Evolutionary conservation across 2,888 invertebrate genomes (phyloP), one percentile per base, ranked within the genome.

Genomic region (Cataglyphis rosenhaueri): DNA sequence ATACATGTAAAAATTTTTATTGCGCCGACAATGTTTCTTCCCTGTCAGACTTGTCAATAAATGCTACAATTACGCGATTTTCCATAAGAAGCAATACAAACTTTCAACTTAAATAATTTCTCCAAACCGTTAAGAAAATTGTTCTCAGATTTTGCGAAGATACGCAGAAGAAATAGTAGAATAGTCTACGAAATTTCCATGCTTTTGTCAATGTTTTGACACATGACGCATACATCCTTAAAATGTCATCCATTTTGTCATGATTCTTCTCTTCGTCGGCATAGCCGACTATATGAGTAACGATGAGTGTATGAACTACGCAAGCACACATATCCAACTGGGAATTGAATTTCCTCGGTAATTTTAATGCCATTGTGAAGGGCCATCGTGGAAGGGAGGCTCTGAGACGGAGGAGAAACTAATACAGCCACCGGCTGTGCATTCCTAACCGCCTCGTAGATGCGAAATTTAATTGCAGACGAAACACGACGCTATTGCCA

Each of bases 291-390:
- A 41, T 79, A 41, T 12, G 12, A 44, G 71, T 64, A 79, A 79
- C 79, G 79, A 79, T 79, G 79, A 84, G 85, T 85, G 83, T 85
- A 84, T 82, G 82, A 83, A 59, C 68, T 90, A 90, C 88, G 86
- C 90, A 84, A 86, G 84, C 87, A 85, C 92, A 92, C 92, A 90
- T 92, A 92, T 93, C 92, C 92, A 92, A 88, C 92, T 87, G 92
- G 91, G 91, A 93, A 94, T 93, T 93, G 90, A 93, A 94, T 94
- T 94, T 93, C 91, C 91, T 89, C 88, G 91, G 89, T 94, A 94
- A 94, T 94, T 94, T 93, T 93, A 93, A 93, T 94, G 92, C 89
- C 91, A 93, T 93, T 94, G 92, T 90, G 92, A 82, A 82, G 86
- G 84, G 84, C 66, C 61, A 29, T 71, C 62, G 82, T 78, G 84